Conservation (phyloP, 2,113 vertebrate species). For the Melanerpes formicivorus region DNA sequence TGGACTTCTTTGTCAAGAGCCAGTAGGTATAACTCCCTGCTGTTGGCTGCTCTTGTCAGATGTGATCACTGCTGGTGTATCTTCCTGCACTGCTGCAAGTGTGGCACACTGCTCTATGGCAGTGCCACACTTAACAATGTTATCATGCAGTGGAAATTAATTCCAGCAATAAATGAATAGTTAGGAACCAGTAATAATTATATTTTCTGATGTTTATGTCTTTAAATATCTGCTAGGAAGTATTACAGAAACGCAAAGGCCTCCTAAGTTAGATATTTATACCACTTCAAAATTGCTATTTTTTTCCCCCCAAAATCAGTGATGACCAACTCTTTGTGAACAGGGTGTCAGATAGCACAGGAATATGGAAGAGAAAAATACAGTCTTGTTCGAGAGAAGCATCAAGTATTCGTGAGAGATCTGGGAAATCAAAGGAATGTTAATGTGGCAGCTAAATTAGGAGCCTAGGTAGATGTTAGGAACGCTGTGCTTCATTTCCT, state of each 20-base stretch:
- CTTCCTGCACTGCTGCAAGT: fast-evolving
- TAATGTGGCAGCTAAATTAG: neutral
- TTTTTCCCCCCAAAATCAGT: neutral
- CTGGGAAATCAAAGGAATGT: neutral
- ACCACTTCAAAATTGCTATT: neutral
- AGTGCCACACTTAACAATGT: neutral
- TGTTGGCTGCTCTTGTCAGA: fast-evolving
- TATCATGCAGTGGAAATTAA: neutral
- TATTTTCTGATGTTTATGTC: neutral
- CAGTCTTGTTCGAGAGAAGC: neutral
- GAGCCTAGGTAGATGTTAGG: neutral
- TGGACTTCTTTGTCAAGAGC: neutral
- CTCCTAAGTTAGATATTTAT: neutral
- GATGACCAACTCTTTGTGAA: neutral
- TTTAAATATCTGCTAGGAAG: neutral
- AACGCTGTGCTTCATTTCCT: neutral
- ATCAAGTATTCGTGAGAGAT: neutral
- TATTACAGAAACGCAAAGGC: neutral
- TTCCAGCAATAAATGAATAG: neutral
- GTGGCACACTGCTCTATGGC: fast-evolving
- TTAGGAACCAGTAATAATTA: neutral
- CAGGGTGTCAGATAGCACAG: neutral
- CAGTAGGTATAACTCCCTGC: fast-evolving
- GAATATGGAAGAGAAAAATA: neutral
- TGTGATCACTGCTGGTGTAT: neutral